Evolutionary conservation across 2,797 vertebrate genomes (phyloP).

Genomic region (Knipowitschia caucasica): DNA sequence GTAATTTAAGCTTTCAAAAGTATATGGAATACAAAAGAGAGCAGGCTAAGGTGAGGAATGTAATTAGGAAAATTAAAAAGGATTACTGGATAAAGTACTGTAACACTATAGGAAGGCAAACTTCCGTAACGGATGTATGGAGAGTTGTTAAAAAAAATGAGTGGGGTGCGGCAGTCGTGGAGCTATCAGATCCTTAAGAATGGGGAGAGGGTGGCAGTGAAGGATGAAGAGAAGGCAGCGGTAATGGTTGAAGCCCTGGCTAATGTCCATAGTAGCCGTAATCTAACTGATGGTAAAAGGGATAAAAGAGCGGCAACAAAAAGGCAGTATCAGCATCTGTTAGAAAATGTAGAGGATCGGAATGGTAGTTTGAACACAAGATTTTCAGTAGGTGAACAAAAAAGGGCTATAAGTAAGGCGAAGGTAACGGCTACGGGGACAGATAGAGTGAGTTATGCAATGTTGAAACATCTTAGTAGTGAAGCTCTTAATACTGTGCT

Average conservation of each 20-base stretch:
- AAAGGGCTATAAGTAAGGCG: too few species aligned
- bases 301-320: too few species aligned
- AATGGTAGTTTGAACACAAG: too few species aligned
- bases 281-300: too few species aligned
- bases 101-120: too few species aligned
- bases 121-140: not conserved
- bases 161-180: not conserved
- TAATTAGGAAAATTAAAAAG: not conserved
- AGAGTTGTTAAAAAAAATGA: not conserved
- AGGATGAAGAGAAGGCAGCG: not conserved
- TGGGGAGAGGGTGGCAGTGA: not conserved
- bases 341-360: too few species aligned
- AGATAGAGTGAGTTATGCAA: not conserved
- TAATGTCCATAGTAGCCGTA: not conserved
- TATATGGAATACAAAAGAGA: not conserved
- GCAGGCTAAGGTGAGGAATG: not conserved
- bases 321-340: too few species aligned
- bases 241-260: not conserved
- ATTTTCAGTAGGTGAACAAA: too few species aligned
- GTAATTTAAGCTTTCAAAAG: not conserved
- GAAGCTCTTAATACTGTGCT: not conserved
- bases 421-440: not conserved
- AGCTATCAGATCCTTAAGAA: not conserved
- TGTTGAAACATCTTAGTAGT: not conserved
- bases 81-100: not conserved